phyloP scores from a whole-genome alignment of 2,797 vertebrate species.

The Anguilla pacifica region DNA sequence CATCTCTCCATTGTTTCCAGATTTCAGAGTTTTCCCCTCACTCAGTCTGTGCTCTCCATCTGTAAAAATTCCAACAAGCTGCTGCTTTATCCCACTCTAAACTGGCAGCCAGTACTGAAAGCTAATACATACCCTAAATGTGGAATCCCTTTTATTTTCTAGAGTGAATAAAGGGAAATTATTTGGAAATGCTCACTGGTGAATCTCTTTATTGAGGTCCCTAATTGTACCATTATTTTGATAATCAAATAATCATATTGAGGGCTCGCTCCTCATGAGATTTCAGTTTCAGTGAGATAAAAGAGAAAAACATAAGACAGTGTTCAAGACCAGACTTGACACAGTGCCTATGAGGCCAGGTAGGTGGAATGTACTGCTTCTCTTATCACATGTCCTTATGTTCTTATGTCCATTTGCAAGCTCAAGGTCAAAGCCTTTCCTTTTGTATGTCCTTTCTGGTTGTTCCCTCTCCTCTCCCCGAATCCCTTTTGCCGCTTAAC shows the following conservation, averaged over 20 bases:
- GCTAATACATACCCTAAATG: too few relatives aligned
- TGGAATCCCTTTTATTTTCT: not conserved
- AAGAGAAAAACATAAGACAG: too few relatives aligned
- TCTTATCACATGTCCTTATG: too few relatives aligned
- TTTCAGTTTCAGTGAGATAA: too few relatives aligned
- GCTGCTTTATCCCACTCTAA: not conserved
- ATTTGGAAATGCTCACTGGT: not conserved
- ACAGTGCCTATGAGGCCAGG: too few relatives aligned
- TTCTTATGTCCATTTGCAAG: not conserved
- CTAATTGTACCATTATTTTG: not conserved
- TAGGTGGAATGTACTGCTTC: too few relatives aligned
- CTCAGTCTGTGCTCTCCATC: not conserved
- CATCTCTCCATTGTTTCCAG: not conserved
- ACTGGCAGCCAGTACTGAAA: not conserved
- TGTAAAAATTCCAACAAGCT: not conserved
- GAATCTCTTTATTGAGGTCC: not conserved
- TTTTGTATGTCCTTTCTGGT: not conserved
- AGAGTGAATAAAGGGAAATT: not conserved
- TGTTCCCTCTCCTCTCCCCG: not conserved
- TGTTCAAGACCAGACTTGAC: too few relatives aligned
- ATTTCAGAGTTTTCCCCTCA: not conserved
- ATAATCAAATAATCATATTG: not conserved
- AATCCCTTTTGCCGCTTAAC: not conserved
- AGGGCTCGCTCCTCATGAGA: not conserved
- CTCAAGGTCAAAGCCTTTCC: conserved; percentile 12